Base-by-base conservation (phyloP, 2,797 vertebrate genomes). In the Numenius phaeopus region DNA sequence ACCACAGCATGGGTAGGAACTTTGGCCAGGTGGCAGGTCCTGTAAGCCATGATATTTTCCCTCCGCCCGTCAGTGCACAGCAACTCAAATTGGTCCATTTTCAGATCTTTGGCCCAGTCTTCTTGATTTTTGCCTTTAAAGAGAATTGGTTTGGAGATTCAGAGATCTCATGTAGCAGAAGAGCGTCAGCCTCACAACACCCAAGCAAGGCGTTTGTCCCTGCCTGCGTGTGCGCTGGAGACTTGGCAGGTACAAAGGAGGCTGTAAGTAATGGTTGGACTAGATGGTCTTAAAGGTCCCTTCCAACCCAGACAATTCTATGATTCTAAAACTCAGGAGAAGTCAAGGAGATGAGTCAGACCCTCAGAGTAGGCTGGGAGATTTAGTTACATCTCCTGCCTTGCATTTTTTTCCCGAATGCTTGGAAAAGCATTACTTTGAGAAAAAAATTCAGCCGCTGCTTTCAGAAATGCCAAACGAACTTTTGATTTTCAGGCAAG, bases 1-100 rank as follows among this genome's bases (percentile, higher is more conserved):
- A 99, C 82, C 66, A 99, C 99, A 79, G 99, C 99, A 1, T 99
- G 99, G 71, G 98, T 98, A 5, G 99, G 99, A 37, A 99, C 99
- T 6, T 2, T 1, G 16, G 98, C 99, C 96, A 99, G 97, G 95
- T 99, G 4, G 96, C 99, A 99, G 2, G 4, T 40, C 6, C 2
- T 13, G 54, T 92, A 99, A 0, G 98, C 93, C 1, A 17, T 14
- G 52, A 99, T n/a, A 9, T 98, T 89, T 30, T 94, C 94, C 46
- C 92, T 96, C 30, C n/a, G 61, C 6, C 98, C 98, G 0, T 94
- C 75, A 2, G 98, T 98, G 94, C 99, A 99, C 82, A 99, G 97
- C 81, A 99, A 87, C 95, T 98, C 69, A 72, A 98, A 99, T 1
- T 98, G 72, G 3, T 79, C 75, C 24, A 89, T 90, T 65, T 83